A percentile compares a stretch with the other conserved stretches of the same genome.
Evolutionary conservation across 2,797 vertebrate species (phyloP).

Genomic region (Orestias chungarensis): DNA sequence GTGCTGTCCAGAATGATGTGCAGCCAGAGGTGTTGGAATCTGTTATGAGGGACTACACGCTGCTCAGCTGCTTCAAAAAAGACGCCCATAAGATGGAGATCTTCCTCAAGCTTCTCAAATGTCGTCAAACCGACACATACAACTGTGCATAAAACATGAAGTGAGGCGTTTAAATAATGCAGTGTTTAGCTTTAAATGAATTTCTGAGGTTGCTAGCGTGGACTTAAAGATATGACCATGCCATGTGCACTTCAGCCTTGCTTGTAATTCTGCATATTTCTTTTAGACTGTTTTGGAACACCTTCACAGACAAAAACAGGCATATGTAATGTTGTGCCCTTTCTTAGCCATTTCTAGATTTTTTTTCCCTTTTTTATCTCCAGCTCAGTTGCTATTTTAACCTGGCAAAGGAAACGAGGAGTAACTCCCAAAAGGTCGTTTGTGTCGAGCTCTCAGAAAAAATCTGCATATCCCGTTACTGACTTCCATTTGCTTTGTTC

Average conservation of each 20-base stretch:
- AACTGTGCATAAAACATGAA: conserved; percentile 62
- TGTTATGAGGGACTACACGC: conserved; percentile 72
- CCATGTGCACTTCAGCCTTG: conserved; percentile 46
- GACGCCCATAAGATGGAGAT: conserved; percentile 82
- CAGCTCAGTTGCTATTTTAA: conserved; percentile 65
- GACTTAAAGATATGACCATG: conserved; percentile 62
- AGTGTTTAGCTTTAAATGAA: conserved; percentile 50
- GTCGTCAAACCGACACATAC: conserved; percentile 72
- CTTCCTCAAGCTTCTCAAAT: conserved; percentile 82
- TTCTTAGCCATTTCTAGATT: conserved; percentile 48
- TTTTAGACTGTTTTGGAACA: conserved; percentile 71
- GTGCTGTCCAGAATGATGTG: conserved; percentile 46
- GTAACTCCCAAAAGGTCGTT: conserved; percentile 69
- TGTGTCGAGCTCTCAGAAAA: conserved; percentile 66
- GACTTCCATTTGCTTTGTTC: conserved; percentile 78
- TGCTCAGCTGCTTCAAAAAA: conserved; percentile 82
- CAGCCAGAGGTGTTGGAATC: conserved; percentile 74
- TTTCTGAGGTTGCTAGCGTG: conserved; percentile 43
- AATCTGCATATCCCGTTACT: conserved; percentile 74
- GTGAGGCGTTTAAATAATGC: conserved; percentile 46
- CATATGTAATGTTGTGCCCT: conserved; percentile 64
- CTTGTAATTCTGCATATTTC: conserved; percentile 51
- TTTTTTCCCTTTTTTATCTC: conserved; percentile 33
- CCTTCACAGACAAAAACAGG: conserved; percentile 66
- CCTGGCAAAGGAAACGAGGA: conserved; percentile 56